phyloP scores from a whole-genome alignment of 2,797 vertebrate species.

The Chaenodraco wilsoni region DNA sequence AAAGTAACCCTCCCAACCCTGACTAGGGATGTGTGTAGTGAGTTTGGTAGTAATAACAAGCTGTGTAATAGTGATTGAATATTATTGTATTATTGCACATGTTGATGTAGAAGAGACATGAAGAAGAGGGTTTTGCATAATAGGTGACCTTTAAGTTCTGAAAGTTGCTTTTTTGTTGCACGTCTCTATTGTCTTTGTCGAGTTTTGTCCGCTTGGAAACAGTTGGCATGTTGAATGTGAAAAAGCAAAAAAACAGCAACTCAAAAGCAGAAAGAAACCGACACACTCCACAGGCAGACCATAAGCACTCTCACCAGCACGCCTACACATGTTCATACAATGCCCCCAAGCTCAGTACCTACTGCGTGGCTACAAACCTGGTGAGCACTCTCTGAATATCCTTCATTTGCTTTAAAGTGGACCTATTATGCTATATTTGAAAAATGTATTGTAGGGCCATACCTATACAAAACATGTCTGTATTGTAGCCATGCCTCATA shows the following conservation, averaged over 20 bases:
- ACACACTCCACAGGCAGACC: constrained; percentile 61
- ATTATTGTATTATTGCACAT: too few relatives aligned
- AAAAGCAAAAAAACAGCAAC: constrained; percentile 61
- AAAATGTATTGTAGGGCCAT: too few relatives aligned
- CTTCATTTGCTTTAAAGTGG: constrained; percentile 11
- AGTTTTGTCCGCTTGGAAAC: constrained; percentile 69
- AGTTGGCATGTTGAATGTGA: constrained; percentile 67
- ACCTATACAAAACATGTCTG: too few relatives aligned
- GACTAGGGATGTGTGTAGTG: too few relatives aligned
- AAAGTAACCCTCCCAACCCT: too few relatives aligned
- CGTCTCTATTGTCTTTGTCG: constrained; percentile 24
- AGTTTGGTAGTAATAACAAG: too few relatives aligned
- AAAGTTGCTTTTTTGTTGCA: background rate
- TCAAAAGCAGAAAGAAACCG: constrained; percentile 64
- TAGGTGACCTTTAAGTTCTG: too few relatives aligned
- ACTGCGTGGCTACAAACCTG: constrained; percentile 24
- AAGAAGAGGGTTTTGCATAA: too few relatives aligned
- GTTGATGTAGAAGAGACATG: too few relatives aligned
- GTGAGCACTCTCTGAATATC: constrained; percentile 26
- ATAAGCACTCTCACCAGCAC: constrained; percentile 62
- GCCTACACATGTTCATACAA: constrained; percentile 60
- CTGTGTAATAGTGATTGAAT: too few relatives aligned
- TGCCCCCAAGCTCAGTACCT: constrained; percentile 26
- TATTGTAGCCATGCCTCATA: too few relatives aligned
- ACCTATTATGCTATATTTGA: too few relatives aligned